Conservation (phyloP, 2,797 vertebrate species). For the Molossus alvarezi region DNA sequence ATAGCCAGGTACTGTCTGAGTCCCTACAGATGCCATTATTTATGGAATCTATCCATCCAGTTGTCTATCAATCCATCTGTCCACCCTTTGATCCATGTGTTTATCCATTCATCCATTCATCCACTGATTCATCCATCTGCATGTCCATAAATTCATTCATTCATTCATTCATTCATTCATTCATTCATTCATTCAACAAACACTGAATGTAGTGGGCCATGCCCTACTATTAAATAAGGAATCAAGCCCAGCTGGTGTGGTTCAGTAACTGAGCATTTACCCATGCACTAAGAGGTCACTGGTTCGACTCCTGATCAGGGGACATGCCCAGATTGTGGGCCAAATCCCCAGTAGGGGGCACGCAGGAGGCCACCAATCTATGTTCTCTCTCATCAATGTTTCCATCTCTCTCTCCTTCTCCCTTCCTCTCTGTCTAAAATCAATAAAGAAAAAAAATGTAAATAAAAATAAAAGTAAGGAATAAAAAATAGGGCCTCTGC, state of each 20-base stretch:
- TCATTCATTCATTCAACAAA: not conserved
- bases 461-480: not conserved
- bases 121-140: not conserved
- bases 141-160: not conserved
- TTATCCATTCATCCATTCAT: not conserved
- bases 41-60: not conserved
- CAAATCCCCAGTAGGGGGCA: too few species aligned
- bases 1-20: not conserved
- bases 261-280: too few species aligned
- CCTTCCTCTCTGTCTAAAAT: too few species aligned
- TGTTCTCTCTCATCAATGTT: too few species aligned
- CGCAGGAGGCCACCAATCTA: too few species aligned
- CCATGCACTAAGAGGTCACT: too few species aligned
- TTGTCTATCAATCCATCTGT: not conserved
- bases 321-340: too few species aligned
- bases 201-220: not conserved
- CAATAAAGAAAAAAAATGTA: too few species aligned
- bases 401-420: too few species aligned
- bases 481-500: not conserved
- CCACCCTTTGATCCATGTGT: not conserved
- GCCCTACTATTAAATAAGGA: conserved; percentile 11
- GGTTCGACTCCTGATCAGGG: too few species aligned
- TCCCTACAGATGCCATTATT: not conserved
- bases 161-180: not conserved
- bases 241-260: not conserved